Evolutionary conservation across 2,113 vertebrate species (phyloP).

Genomic region (Periophthalmus modestus): DNA sequence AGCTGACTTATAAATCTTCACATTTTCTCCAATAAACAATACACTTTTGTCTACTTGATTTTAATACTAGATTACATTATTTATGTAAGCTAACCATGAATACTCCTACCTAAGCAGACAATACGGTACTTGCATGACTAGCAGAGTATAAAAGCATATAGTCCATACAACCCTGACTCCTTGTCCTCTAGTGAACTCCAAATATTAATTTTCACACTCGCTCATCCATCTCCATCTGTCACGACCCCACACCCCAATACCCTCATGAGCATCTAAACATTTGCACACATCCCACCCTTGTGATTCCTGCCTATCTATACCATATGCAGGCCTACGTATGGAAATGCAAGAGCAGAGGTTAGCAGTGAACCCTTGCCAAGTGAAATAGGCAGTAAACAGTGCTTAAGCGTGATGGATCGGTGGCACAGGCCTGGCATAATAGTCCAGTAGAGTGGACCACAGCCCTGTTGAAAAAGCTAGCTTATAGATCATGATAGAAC

Average conservation of each 20-base stretch:
- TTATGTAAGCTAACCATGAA: not conserved
- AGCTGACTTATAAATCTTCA: too few species aligned
- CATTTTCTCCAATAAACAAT: too few species aligned
- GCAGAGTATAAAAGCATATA: not conserved
- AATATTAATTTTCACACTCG: not conserved
- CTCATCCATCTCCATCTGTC: not conserved
- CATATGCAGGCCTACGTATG: constrained; percentile 41
- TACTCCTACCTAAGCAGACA: not conserved
- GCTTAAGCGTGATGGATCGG: constrained; percentile 68
- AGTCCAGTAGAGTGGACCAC: constrained; percentile 55
- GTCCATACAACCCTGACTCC: not conserved
- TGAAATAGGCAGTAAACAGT: constrained; percentile 58
- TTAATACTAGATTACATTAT: too few species aligned
- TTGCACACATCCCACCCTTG: constrained; percentile 23
- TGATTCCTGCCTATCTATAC: constrained; percentile 49
- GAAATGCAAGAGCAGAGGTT: constrained; percentile 50
- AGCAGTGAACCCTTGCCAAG: constrained; percentile 54
- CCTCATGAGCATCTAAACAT: constrained; percentile 13
- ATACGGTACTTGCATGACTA: not conserved
- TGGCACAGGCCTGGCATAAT: constrained; percentile 65
- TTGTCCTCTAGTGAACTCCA: not conserved
- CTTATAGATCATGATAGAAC: constrained; percentile 69
- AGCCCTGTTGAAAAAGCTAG: constrained; percentile 60
- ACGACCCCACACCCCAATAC: not conserved
- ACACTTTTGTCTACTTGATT: too few species aligned